Evolutionary conservation across 2,113 vertebrate species (phyloP).

Genomic region (Agelaius phoeniceus): DNA sequence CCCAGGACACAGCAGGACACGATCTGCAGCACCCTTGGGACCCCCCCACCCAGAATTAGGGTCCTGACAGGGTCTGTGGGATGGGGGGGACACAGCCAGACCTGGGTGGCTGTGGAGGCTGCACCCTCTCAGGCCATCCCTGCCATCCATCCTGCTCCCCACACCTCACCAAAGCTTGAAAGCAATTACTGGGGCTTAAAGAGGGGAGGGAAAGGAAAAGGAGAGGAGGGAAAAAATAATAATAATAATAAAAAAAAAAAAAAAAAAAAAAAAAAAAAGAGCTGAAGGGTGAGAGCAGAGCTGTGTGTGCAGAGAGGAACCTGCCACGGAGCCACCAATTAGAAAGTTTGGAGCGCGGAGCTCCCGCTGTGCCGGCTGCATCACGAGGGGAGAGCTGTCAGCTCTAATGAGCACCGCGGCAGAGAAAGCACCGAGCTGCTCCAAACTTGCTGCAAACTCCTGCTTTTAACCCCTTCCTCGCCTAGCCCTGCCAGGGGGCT

Average conservation of each 20-base stretch:
- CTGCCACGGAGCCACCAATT: constrained; percentile 84
- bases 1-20: accelerated
- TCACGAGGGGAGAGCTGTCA: constrained; percentile 69
- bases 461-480: constrained; percentile 51
- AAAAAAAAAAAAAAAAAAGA: neutral
- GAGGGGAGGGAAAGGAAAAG: neutral
- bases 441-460: constrained; percentile 60
- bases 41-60: neutral
- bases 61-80: neutral
- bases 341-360: constrained; percentile 76
- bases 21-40: neutral
- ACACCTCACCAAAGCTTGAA: constrained; percentile 8
- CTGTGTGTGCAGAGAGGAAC: constrained; percentile 58
- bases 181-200: constrained; percentile 81
- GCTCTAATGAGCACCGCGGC: constrained; percentile 69
- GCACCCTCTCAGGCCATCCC: neutral
- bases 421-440: constrained; percentile 21
- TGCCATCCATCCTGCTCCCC: neutral
- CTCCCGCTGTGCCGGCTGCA: constrained; percentile 60
- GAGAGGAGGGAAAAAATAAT: neutral
- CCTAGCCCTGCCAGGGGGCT: neutral
- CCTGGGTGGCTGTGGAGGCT: neutral
- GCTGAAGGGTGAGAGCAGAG: constrained; percentile 43
- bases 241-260: neutral
- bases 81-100: neutral